Base-by-base conservation (phyloP, 2,797 vertebrate species). In the Danio kyathit region DNA sequence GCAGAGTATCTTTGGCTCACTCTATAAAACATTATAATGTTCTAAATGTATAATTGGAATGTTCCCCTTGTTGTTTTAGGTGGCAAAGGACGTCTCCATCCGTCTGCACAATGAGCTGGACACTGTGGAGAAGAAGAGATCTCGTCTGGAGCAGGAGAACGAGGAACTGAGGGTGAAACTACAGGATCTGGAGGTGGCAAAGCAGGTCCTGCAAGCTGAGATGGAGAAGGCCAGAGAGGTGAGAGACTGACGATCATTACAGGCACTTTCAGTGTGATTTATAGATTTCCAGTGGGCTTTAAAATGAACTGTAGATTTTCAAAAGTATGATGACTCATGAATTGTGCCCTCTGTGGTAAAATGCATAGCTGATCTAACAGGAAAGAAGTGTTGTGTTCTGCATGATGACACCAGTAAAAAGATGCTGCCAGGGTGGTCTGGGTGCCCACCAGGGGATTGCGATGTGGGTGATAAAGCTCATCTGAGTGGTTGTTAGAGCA, bases 61-160 rank as follows among this genome's bases (percentile, higher is more conserved):
- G 11, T 17, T 13, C n/a, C 44, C 40, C 12, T 6, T 12, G 5
- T 63, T 51, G n/a, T 61, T 73, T 54, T 88, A 99, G 97, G 97
- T 99, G 91, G 97, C 97, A 14, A 99, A 99, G 88, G 98, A 99
- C 0, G 97, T 99, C 73, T 99, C 98, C 0, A 95, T 98, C 85
- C 92, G 98, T 74, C 95, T 99, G 81, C 98, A 99, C 91, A 96
- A 95, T 13, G 97, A 99, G 92, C 93, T 99, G 83, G 97, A 98
- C 86, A 90, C 85, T 0, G 95, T 96, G 83, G 97, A 99, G 89
- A 97, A 98, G 93, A 98, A 98, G 84, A 94, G 97, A 86, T 92
- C 90, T 11, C 91, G 93, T 12, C 93, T 99, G 87, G 98, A 99
- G 83, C 95, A 96, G 83, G 98, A 99, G 92, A 99, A 99, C 0